Evolutionary conservation across 2,888 invertebrate genomes (phyloP), one percentile per base, ranked within the genome.

Genomic region (Byasa hedistus): DNA sequence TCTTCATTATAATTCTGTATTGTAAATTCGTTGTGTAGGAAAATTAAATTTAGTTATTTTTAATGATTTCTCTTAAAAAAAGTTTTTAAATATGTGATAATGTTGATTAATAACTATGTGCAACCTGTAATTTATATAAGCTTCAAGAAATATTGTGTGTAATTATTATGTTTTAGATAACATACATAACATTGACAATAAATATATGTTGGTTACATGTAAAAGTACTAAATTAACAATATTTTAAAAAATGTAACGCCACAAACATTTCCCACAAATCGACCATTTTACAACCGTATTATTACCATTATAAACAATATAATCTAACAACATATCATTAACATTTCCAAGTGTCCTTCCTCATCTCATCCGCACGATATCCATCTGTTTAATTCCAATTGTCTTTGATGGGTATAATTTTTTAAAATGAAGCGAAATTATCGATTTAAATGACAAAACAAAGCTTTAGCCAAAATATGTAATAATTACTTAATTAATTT

Each of bases 211-310:
- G 19, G 52, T 21, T 54, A 54, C 3, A 54, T 60, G 56, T 32
- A 61, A 51, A 27, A 22, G 23, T 54, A 55, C 24, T 60, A 65
- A 65, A 48, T 44, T 27, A 65, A 61, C 55, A 65, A 44, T 57
- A 21, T 64, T 64, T 54, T 24, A 58, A 54, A 61, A 17, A 61
- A 61, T 57, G 57, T 52, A 54, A 32, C 17, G 51, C n/a, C 36
- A 36, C 36, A 54, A 62, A 61, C 15, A 61, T 57, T 61, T 60
- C 32, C 55, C 22, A 23, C 48, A 54, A 36, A 27, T 23, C 21
- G 55, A 27, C 2, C 21, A 32, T 60, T 22, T 52, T 64, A 64
- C 59, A 60, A 56, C 44, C 17, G 36, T 3, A 51, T 61, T 39
- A 24, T 19, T 23, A 36, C 57, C 52, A 52, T 32, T 10, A 61